Base-by-base conservation (phyloP, 2,113 vertebrate species). In the Phyllopteryx taeniolatus region DNA sequence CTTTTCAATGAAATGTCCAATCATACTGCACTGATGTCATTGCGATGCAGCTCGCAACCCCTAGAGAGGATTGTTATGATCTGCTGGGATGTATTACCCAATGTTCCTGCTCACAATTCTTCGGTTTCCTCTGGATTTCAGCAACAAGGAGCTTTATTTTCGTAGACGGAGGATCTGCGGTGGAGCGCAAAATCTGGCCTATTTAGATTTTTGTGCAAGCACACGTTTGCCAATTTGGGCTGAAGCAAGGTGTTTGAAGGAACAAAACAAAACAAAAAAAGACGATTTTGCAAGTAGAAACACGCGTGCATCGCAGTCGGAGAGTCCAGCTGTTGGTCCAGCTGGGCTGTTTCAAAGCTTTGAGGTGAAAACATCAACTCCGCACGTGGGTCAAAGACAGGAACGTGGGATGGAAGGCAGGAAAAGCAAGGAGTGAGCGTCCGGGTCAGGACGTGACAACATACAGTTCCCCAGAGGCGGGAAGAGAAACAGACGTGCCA, bases 271-370 rank as follows among this genome's bases (percentile, higher is more conserved):
- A 17, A 15, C 4, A 27, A 57, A 20, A 27, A 39, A 12, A 49
- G 15, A 2, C 13, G 12, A 59, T 59, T 64, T 64, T 64, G 19
- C 49, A 72, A 74, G 11, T 47, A 46, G 17, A 44, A 57, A 22
- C 15, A 22, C 61, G n/a, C 12, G 17, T 64, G n/a, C 14, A 51
- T 17, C 13, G 0, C 3, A 0, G 4, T 64, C 47, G 43, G 77
- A n/a, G 57, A 47, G 63, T 46, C n/a, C n/a, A 35, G 22, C 20
- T 59, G 49, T 71, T 68, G 57, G 70, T 78, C 47, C 87, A 85
- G 87, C 79, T 85, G 84, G 68, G 4, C 8, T 1, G 3, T 79
- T 71, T 88, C 78, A 86, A 54, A 51, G 31, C 31, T 61, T 35
- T 27, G 15, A 7, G 31, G 31, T 47, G 61, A 71, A 79, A 82